Conservation (phyloP, 2,113 vertebrate species). For the Oreocharis arfaki region DNA sequence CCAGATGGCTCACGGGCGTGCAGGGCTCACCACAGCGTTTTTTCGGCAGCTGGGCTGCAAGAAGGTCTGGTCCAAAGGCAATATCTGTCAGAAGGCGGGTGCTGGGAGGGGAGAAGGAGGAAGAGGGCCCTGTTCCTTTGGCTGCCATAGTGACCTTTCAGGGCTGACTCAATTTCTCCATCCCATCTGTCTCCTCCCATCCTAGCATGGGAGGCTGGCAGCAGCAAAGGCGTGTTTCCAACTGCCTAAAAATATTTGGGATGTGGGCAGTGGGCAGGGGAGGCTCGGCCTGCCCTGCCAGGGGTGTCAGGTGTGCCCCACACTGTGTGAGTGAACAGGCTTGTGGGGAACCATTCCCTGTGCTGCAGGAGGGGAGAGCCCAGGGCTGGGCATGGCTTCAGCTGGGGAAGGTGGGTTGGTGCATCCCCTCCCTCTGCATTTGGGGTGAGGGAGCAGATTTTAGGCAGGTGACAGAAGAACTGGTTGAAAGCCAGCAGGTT, state of each 20-base stretch:
- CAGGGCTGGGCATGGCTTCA: not conserved
- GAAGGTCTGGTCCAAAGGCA: constrained; percentile 37
- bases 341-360: not conserved
- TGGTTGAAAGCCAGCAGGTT: not conserved
- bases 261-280: not conserved
- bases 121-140: not conserved
- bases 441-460: not conserved
- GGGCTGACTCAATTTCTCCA: not conserved
- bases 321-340: fast-evolving
- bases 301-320: not conserved
- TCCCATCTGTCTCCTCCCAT: not conserved
- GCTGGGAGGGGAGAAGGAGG: not conserved
- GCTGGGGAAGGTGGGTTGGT: not conserved
- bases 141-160: not conserved
- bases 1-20: not conserved
- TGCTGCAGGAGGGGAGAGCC: not conserved
- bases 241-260: not conserved
- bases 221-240: not conserved
- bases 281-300: not conserved
- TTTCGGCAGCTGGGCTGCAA: not conserved
- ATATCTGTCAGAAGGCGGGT: not conserved
- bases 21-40: not conserved
- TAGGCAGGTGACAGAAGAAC: not conserved
- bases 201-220: not conserved
- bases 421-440: not conserved